A percentile compares a stretch with the other conserved stretches of the same genome.
Conservation (phyloP, 1,140 invertebrate species). For the Orchesella cincta region DNA sequence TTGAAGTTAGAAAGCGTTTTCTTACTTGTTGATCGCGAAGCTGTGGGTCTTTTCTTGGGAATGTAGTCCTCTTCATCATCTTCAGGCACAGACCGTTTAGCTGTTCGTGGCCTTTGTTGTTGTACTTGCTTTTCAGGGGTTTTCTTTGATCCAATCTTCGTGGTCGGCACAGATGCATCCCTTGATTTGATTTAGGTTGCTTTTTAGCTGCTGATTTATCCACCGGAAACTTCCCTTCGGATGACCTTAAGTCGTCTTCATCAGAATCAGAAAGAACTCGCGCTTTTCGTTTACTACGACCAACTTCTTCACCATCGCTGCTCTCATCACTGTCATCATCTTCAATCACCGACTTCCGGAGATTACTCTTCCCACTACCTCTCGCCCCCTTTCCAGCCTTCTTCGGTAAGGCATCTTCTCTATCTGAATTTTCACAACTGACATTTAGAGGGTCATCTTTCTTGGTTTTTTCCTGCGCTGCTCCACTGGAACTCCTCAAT, state of each 20-base stretch:
- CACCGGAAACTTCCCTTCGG: constrained; percentile 41
- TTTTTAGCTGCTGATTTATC: constrained; percentile 18
- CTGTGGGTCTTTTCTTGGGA: constrained; percentile 47
- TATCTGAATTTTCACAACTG: not conserved
- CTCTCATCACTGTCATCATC: not conserved
- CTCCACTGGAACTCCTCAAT: not conserved
- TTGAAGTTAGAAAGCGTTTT: constrained; percentile 45
- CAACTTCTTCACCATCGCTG: not conserved
- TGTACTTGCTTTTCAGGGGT: constrained; percentile 21
- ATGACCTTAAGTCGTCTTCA: constrained; percentile 49
- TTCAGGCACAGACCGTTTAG: constrained; percentile 32
- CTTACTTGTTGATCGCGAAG: constrained; percentile 51
- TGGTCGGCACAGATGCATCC: not conserved
- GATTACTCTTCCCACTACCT: not conserved
- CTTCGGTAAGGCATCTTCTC: not conserved
- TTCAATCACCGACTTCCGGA: constrained; percentile 8
- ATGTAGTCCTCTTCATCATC: constrained; percentile 22
- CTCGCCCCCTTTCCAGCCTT: not conserved
- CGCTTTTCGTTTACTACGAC: constrained; percentile 42
- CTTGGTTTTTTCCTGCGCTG: not conserved
- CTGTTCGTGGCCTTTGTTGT: constrained; percentile 51
- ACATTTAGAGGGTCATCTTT: not conserved
- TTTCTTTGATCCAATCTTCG: constrained; percentile 27
- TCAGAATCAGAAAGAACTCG: constrained; percentile 51
- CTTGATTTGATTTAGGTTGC: not conserved